Evolutionary conservation across 2,888 invertebrate species (phyloP).

Genomic region (Phalangium opilio): DNA sequence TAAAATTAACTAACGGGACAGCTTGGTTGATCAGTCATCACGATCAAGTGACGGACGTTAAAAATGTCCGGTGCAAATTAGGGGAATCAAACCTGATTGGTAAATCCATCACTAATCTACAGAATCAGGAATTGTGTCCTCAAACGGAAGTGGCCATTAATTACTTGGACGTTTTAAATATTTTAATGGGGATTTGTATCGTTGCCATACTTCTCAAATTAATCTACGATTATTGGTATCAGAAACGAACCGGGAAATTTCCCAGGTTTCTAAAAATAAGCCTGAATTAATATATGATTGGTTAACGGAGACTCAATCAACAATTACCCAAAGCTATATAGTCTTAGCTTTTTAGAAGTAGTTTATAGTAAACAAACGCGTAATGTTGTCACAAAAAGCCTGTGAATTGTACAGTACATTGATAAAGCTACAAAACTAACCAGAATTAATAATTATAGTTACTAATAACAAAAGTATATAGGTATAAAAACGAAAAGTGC

Average conservation of each 20-base stretch:
- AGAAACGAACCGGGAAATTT: slow-evolving; percentile 21
- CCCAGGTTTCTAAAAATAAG: slow-evolving; percentile 21
- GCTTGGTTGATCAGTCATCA: slow-evolving; percentile 18
- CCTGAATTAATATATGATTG: too few relatives aligned
- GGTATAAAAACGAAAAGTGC: too few relatives aligned
- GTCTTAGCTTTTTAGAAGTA: too few relatives aligned
- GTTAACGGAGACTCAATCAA: too few relatives aligned
- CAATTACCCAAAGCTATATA: too few relatives aligned
- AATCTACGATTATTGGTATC: slow-evolving; percentile 19
- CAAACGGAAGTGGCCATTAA: slow-evolving; percentile 15
- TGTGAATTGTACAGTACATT: too few relatives aligned
- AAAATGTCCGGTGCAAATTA: slow-evolving; percentile 16
- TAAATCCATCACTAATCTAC: slow-evolving; percentile 14
- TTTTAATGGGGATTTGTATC: slow-evolving; percentile 15
- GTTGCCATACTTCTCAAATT: slow-evolving; percentile 17
- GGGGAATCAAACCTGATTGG: slow-evolving; percentile 8
- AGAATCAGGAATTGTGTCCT: slow-evolving; percentile 20
- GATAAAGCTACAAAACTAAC: too few relatives aligned
- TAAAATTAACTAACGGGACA: slow-evolving; percentile 7
- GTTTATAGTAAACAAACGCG: too few relatives aligned
- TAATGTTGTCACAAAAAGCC: too few relatives aligned
- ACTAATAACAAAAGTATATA: too few relatives aligned
- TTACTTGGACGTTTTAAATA: slow-evolving; percentile 18
- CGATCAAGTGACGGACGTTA: slow-evolving; percentile 15
- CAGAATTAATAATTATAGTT: too few relatives aligned